Conservation (phyloP, 2,888 invertebrate species). For the Plebejus melissa region DNA sequence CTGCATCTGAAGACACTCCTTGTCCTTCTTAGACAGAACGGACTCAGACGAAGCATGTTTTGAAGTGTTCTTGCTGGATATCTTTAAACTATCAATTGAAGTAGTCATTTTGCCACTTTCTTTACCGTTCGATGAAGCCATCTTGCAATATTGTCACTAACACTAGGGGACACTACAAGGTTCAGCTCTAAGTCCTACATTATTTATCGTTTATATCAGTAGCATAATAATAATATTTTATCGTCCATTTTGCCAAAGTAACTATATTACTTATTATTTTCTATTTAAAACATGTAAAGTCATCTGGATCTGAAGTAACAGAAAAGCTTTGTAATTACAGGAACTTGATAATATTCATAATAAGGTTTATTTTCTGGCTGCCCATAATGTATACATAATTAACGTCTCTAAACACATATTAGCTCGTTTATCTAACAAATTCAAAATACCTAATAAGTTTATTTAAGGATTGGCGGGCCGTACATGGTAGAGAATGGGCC, state of each 20-base stretch:
- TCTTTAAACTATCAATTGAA: slow-evolving; percentile 69
- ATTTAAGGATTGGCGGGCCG: neutral
- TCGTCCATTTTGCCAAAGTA: neutral
- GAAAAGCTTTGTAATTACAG: neutral
- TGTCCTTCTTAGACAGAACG: slow-evolving; percentile 68
- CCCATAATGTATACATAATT: too few relatives aligned
- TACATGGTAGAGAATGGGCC: too few relatives aligned
- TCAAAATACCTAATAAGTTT: too few relatives aligned
- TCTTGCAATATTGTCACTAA: slow-evolving; percentile 41
- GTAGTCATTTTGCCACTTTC: slow-evolving; percentile 67
- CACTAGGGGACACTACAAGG: neutral
- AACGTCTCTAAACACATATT: too few relatives aligned
- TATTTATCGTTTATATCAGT: neutral
- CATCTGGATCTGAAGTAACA: neutral
- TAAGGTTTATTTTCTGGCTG: neutral
- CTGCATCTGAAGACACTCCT: slow-evolving; percentile 70
- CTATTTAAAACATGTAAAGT: neutral
- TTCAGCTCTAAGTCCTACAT: neutral
- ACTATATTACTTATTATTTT: neutral
- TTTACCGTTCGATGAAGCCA: slow-evolving; percentile 70
- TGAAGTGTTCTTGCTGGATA: slow-evolving; percentile 69
- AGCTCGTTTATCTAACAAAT: too few relatives aligned
- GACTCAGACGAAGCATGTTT: slow-evolving; percentile 74
- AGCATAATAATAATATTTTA: neutral
- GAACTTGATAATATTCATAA: neutral